A percentile compares a stretch with the other conserved stretches of the same genome.
Conservation (phyloP, 2,888 invertebrate genomes). For the Dione juno region DNA sequence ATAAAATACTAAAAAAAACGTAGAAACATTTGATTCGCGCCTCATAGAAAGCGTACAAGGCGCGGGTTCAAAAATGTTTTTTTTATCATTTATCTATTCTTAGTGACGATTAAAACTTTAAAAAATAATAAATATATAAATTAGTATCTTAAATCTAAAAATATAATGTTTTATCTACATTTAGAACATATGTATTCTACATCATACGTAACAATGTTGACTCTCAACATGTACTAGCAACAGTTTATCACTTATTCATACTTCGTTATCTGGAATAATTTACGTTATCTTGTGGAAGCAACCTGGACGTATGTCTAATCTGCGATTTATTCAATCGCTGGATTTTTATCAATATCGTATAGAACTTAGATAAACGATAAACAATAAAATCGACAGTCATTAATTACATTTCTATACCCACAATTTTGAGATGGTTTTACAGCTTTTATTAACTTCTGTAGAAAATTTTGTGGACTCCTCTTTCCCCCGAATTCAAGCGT, state of each 20-base stretch:
- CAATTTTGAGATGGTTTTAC: neutral
- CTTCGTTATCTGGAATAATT: neutral
- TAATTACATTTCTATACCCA: neutral
- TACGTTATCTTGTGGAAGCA: neutral
- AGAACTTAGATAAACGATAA: neutral
- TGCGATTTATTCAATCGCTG: neutral
- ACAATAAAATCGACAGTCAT: constrained; percentile 5
- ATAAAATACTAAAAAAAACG: too few relatives aligned
- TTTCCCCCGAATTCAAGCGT: too few relatives aligned
- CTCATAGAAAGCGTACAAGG: too few relatives aligned
- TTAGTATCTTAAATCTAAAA: neutral
- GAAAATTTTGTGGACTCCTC: too few relatives aligned
- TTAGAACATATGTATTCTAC: neutral
- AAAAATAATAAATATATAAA: too few relatives aligned
- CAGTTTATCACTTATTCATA: neutral
- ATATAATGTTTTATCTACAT: neutral
- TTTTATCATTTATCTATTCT: too few relatives aligned
- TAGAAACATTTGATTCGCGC: too few relatives aligned
- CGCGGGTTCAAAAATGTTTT: too few relatives aligned
- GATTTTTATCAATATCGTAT: neutral
- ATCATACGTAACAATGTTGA: neutral
- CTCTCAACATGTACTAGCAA: neutral
- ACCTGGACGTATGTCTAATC: too few relatives aligned
- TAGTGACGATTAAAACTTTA: too few relatives aligned
- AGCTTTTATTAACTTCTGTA: too few relatives aligned